These are phyloP conservation scores for Notodonta ziczac DNA, from an alignment of 2,888 invertebrate genomes.

Conservation along the genomic window DNA sequence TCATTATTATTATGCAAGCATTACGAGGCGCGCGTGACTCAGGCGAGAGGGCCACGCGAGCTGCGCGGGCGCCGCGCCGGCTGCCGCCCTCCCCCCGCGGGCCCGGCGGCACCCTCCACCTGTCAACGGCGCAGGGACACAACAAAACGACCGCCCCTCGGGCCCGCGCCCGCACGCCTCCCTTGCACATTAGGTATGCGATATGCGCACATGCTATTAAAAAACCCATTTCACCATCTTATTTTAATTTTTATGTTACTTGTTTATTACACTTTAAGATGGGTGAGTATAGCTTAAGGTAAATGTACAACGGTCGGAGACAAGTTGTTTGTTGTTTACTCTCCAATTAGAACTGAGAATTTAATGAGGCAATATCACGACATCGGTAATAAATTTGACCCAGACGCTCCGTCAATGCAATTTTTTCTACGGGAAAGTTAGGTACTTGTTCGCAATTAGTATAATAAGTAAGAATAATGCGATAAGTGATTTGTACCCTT, in stretches of 20 bases:
- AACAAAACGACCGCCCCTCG: constrained; percentile 53
- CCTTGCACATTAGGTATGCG: constrained; percentile 56
- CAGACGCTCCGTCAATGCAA: background rate
- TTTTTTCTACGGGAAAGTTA: background rate
- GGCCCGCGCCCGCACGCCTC: constrained; percentile 39
- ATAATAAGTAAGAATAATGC: background rate
- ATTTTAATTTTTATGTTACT: constrained; percentile 40
- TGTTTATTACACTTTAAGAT: background rate
- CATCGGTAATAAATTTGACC: background rate
- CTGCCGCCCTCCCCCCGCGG: constrained; percentile 49
- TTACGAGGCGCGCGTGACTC: constrained; percentile 84
- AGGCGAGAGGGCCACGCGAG: constrained; percentile 83
- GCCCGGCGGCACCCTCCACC: constrained; percentile 58
- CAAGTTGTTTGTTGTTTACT: constrained; percentile 1
- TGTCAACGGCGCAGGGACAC: constrained; percentile 54
- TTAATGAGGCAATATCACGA: background rate
- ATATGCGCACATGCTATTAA: constrained; percentile 50
- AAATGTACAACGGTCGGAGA: background rate
- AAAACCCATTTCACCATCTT: constrained; percentile 55
- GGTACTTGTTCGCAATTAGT: background rate
- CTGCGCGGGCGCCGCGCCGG: constrained; percentile 73
- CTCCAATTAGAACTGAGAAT: background rate
- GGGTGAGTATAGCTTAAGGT: background rate
- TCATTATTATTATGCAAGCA: constrained; percentile 85
- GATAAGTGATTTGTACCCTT: no score